Base-by-base conservation (phyloP, 1,140 invertebrate genomes). In the Pseudomyrmex sp. region DNA sequence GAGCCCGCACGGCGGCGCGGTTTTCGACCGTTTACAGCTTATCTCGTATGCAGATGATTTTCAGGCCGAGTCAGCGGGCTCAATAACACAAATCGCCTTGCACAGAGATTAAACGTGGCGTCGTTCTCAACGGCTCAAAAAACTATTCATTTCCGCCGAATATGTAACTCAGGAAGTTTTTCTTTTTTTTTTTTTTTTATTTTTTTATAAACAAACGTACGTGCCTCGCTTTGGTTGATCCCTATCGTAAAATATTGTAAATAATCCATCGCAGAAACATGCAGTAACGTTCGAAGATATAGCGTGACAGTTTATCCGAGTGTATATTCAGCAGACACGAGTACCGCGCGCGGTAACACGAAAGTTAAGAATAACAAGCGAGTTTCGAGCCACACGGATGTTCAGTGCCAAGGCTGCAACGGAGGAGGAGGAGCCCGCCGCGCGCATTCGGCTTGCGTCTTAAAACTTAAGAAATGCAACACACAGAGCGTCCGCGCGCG, bases 1-100 rank as follows among this genome's bases (percentile, higher is more conserved):
- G 61, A 73, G 85, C 48, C 10, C 35, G 61, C 50, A 69, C 18
- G 13, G 56, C 35, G 58, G 73, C 74, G 26, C 74, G 26, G 73
- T 35, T 46, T 46, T 50, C 50, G 50, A 75, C 52, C 62, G 65
- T 86, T 86, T 84, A 79, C 82, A 72, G 70, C 77, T 74, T 87
- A 87, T 87, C 83, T 82, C 59, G 69, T 26, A 68, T 76, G 70
- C 75, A 73, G 54, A 82, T 88, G 75, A 88, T 76, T 85, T 35
- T 84, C 85, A 54, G 61, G 44, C 10, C n/a, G 65, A 61, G 48
- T 68, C 83, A 52, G 76, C 70, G 56, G 66, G 62, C 77, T 88
- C 89, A 85, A 88, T 90, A 87, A 90, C 84, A 86, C 83, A 90
- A 88, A 90, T 88, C 84, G 82, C 68, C 54, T 68, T 65, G 68